A percentile compares a stretch with the other conserved stretches of the same genome.
These are phyloP conservation scores for Daktulosphaira vitifoliae DNA, from an alignment of 1,140 invertebrate genomes.

Conservation along the genomic window DNA sequence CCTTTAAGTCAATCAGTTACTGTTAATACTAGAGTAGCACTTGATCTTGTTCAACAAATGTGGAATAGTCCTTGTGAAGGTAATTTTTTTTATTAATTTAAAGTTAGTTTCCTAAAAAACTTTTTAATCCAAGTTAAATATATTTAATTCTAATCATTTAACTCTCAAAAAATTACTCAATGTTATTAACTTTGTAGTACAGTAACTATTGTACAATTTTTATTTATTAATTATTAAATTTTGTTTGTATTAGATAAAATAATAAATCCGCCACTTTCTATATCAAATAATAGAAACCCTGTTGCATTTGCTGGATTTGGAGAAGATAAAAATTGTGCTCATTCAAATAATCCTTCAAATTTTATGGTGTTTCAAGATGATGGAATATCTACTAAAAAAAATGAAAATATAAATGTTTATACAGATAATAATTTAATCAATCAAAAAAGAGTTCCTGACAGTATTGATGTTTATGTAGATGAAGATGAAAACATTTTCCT, in stretches of 20 bases:
- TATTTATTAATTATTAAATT: not conserved
- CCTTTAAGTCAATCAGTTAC: conserved; percentile 31
- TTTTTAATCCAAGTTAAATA: no score
- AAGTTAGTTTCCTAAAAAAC: no score
- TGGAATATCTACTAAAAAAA: not conserved
- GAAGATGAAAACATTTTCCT: not conserved
- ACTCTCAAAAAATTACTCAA: no score
- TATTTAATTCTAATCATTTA: no score
- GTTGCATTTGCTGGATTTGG: not conserved
- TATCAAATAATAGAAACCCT: not conserved
- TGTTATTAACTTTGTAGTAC: no score
- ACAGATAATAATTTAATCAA: not conserved
- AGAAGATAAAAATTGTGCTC: not conserved
- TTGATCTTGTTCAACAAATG: conserved; percentile 39
- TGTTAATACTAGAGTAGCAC: conserved; percentile 38
- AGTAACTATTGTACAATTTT: no score
- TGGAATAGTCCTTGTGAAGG: conserved; percentile 38
- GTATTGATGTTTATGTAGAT: not conserved
- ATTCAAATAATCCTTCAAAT: not conserved
- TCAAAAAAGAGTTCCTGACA: not conserved
- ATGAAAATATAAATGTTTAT: not conserved
- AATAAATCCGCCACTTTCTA: not conserved
- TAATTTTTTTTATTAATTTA: not conserved
- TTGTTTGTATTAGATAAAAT: conserved; percentile 9
- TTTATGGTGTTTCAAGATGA: conserved; percentile 16